These are phyloP conservation scores for Crypturellus undulatus DNA, from an alignment of 2,113 vertebrate species.

Conservation along the genomic window DNA sequence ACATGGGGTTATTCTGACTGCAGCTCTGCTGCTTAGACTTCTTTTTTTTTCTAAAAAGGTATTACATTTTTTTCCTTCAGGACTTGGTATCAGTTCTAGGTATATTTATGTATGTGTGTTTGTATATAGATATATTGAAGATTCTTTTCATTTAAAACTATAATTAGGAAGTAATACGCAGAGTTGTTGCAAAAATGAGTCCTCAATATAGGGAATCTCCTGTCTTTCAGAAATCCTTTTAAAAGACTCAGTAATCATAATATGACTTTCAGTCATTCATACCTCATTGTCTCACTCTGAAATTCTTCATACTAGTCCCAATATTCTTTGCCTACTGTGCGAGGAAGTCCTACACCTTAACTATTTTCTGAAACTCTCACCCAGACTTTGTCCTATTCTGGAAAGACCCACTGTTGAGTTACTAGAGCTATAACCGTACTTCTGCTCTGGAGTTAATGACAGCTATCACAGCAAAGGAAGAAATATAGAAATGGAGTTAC, in stretches of 20 bases:
- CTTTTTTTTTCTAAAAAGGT: background rate
- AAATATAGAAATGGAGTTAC: background rate
- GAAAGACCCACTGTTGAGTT: background rate
- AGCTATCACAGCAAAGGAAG: background rate
- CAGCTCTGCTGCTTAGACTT: background rate
- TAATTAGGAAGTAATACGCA: background rate
- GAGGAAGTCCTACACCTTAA: background rate
- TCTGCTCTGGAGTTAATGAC: background rate
- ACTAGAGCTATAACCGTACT: background rate
- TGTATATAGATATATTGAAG: background rate
- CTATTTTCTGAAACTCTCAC: background rate
- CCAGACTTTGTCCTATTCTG: background rate
- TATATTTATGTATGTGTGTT: background rate
- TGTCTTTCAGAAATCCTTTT: background rate
- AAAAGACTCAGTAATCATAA: background rate
- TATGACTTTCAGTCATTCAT: background rate
- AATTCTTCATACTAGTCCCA: rapidly evolving
- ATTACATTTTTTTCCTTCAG: background rate
- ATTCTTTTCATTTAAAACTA: background rate
- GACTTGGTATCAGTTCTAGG: background rate
- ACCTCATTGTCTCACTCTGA: background rate
- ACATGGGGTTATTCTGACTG: background rate
- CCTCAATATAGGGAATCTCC: background rate
- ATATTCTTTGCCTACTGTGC: background rate
- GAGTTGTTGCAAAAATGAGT: background rate